These are phyloP conservation scores for Monodelphis domestica DNA, from an alignment of 2,797 vertebrate genomes.

Conservation along the genomic window DNA sequence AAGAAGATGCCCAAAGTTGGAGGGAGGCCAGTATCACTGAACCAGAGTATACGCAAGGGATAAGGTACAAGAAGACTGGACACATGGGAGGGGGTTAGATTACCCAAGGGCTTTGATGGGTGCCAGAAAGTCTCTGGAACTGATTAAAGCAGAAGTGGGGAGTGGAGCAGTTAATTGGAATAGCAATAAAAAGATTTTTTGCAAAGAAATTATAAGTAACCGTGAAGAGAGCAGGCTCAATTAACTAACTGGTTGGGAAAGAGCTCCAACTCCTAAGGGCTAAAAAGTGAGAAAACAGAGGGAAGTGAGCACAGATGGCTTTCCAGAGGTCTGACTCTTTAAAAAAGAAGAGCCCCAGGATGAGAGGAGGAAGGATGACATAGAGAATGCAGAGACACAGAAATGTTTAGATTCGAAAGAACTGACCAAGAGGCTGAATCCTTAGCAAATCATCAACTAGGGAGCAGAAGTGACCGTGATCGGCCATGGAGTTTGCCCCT, in stretches of 20 bases:
- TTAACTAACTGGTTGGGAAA: background rate
- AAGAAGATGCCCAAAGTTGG: background rate
- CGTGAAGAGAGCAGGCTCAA: background rate
- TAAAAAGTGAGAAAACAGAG: background rate
- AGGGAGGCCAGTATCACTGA: background rate
- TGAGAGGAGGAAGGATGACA: background rate
- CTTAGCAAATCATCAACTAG: too few species aligned
- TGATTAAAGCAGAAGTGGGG: too few species aligned
- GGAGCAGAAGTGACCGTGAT: background rate
- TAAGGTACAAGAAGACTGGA: background rate
- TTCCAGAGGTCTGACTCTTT: background rate
- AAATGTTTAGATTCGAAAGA: background rate
- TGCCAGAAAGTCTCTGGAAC: background rate
- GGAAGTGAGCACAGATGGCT: background rate
- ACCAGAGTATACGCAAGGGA: background rate
- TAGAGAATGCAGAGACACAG: background rate
- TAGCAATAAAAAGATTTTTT: background rate
- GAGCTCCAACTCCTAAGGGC: background rate
- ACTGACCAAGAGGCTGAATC: background rate
- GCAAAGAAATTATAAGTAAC: background rate
- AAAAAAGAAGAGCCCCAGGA: background rate
- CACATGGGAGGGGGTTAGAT: background rate
- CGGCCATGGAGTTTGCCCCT: too few species aligned
- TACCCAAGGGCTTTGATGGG: background rate
- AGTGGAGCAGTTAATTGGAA: background rate